A percentile compares a stretch with the other conserved stretches of the same genome.
Evolutionary conservation across 1,140 invertebrate species (phyloP).

Genomic region (Panagrolaimus sp.): DNA sequence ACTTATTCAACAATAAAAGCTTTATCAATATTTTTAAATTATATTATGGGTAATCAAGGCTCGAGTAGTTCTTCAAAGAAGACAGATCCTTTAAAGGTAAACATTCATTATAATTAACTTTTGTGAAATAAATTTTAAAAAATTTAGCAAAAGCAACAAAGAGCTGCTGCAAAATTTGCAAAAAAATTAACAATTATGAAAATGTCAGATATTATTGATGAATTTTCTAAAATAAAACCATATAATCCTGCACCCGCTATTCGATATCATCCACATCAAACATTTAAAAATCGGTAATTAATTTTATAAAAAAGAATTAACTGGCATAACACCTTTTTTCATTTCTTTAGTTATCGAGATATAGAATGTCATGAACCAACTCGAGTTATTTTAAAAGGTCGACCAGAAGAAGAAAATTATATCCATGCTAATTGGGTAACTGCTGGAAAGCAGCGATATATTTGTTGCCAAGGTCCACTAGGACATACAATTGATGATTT

Average conservation of each 20-base stretch:
- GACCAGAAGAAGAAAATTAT: background rate
- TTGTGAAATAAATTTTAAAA: too few species aligned
- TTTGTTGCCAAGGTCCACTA: slow-evolving; percentile 5
- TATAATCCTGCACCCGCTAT: background rate
- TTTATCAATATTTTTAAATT: too few species aligned
- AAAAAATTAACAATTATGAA: background rate
- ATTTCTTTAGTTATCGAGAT: slow-evolving; percentile 4
- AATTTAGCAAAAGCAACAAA: background rate
- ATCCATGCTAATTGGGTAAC: slow-evolving; percentile 7
- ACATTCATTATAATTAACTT: too few species aligned
- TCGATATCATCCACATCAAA: background rate
- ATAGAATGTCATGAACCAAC: slow-evolving; percentile 5
- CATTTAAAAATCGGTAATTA: background rate
- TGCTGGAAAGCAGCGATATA: slow-evolving; percentile 6
- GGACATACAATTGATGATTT: background rate
- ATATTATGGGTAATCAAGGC: too few species aligned
- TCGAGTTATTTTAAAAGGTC: background rate
- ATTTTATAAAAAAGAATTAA: too few species aligned
- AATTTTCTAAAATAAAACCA: background rate
- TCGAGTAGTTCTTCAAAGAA: too few species aligned
- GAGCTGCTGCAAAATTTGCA: background rate
- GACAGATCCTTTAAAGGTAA: too few species aligned
- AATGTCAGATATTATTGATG: background rate
- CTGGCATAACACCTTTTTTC: too few species aligned
- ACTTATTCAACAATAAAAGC: too few species aligned